Base-by-base conservation (phyloP, 2,888 invertebrate species). In the Orthosia cruda region DNA sequence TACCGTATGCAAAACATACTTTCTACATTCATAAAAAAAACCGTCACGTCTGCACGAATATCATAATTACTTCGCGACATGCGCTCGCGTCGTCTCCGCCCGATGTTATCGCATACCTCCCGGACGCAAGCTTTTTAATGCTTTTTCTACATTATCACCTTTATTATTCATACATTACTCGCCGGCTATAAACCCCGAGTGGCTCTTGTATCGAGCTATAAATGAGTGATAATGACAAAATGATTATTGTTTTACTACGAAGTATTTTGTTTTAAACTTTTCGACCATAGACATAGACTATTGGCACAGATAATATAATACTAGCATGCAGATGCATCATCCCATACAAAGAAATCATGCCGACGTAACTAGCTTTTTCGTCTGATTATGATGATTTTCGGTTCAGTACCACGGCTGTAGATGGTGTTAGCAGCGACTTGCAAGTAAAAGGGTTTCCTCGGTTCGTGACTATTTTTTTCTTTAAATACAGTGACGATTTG, bases 91-190 rank as follows among this genome's bases (percentile, higher is more conserved):
- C 75, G 78, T 77, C 73, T 77, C 74, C 49, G 68, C 73, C 58
- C 62, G 78, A 78, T 80, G 69, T 71, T 85, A 87, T 86, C 80
- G 66, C 57, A 20, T 59, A 82, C 76, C 74, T 87, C 82, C 74
- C 65, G 74, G 63, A 76, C 76, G 85, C 77, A 71, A 77, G 75
- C 73, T 80, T 85, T 85, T 86, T 81, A 76, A 73, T 77, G 61
- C 58, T 69, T 80, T 80, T 72, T 83, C 62, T 59, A 73, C 72
- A 74, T 67, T 80, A 85, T 68, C 77, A 63, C 65, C 63, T 85
- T 78, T 73, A 80, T 71, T 74, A 76, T 75, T 68, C 71, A 80
- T 82, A 67, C 71, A 76, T 78, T 80, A 23, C 49, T 59, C n/a
- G 54, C 9, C 12, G 58, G 72, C 74, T 59, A 78, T 85, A 76